Conservation (phyloP, 2,888 invertebrate genomes). For the Neoaliturus tenellus region DNA sequence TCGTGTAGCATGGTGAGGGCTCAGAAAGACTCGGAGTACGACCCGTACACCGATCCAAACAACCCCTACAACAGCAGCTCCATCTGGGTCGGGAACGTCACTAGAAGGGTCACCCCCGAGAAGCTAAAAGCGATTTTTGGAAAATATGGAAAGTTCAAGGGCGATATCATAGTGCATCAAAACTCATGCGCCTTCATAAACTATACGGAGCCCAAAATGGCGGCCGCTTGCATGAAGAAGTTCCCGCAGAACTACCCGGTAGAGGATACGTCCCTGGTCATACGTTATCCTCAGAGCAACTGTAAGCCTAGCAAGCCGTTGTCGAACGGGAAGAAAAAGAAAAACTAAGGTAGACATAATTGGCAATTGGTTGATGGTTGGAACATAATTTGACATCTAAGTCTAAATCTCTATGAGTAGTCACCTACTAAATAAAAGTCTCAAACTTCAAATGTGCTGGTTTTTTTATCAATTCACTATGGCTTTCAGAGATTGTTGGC, state of each 20-base stretch:
- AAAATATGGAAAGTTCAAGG: conserved; percentile 5
- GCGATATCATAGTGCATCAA: neutral
- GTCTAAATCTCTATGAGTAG: too few relatives aligned
- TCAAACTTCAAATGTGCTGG: too few relatives aligned
- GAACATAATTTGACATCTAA: too few relatives aligned
- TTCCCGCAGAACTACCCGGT: conserved; percentile 2
- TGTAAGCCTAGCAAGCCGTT: too few relatives aligned
- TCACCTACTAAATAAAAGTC: too few relatives aligned
- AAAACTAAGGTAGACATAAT: too few relatives aligned
- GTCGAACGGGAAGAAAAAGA: too few relatives aligned
- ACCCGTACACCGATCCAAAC: conserved; percentile 24
- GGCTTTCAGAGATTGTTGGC: too few relatives aligned
- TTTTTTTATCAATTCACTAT: too few relatives aligned
- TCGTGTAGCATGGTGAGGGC: neutral
- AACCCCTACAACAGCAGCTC: conserved; percentile 43
- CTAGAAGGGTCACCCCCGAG: neutral
- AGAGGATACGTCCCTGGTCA: neutral
- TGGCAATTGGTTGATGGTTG: too few relatives aligned
- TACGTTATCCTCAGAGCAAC: conserved; percentile 15
- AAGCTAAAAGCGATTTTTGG: conserved; percentile 18
- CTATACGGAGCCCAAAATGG: conserved; percentile 37
- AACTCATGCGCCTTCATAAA: conserved; percentile 46
- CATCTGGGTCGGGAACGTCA: conserved; percentile 49
- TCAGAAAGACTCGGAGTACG: neutral
- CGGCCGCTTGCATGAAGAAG: conserved; percentile 18